Evolutionary conservation across 1,140 invertebrate species (phyloP).

Genomic region (Mactra quadrangularis): DNA sequence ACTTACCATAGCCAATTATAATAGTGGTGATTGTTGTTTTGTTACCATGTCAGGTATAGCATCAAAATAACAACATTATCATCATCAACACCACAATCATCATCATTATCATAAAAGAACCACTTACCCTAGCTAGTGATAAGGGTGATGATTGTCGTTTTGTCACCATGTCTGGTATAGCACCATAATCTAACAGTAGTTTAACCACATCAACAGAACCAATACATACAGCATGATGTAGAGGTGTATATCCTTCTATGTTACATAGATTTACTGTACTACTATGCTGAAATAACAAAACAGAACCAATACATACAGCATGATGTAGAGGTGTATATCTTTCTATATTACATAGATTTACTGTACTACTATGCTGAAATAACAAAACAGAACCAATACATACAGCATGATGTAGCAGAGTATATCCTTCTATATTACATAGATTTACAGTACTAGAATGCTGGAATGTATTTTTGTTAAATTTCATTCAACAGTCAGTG

Average conservation of each 20-base stretch:
- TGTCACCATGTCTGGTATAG: slow-evolving; percentile 7
- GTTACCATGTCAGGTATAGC: too few relatives aligned
- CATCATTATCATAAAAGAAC: too few relatives aligned
- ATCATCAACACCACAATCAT: too few relatives aligned
- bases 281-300: slow-evolving; percentile 19
- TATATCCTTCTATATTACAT: slow-evolving; percentile 6
- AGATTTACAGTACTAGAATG: slow-evolving; percentile 7
- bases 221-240: slow-evolving; percentile 36
- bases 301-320: background rate
- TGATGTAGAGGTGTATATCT: background rate
- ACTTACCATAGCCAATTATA: too few relatives aligned
- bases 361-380: background rate
- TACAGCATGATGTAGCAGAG: slow-evolving; percentile 18
- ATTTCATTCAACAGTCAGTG: too few relatives aligned
- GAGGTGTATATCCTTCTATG: slow-evolving; percentile 31
- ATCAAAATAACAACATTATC: too few relatives aligned
- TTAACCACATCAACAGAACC: background rate
- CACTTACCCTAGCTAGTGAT: slow-evolving; percentile 22
- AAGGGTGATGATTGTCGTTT: slow-evolving; percentile 9
- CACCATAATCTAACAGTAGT: slow-evolving; percentile 23
- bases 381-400: background rate
- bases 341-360: too few relatives aligned
- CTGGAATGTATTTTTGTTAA: background rate
- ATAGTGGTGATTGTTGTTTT: too few relatives aligned
- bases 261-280: slow-evolving; percentile 43